These are phyloP conservation scores for Matsumyia berberina DNA, from an alignment of 2,888 invertebrate species.

Conservation along the genomic window DNA sequence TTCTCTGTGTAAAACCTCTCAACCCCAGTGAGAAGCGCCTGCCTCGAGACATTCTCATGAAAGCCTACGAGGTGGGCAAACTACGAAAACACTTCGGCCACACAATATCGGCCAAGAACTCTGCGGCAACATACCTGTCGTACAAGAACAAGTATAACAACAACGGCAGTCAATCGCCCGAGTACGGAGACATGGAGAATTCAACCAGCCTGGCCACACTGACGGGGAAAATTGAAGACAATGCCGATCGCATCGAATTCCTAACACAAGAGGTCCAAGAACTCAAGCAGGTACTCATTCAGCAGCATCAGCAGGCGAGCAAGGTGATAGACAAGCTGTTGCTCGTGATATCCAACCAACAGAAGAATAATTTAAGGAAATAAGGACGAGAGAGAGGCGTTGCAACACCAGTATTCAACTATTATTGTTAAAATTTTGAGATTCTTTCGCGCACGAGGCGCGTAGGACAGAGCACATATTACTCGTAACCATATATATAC, in stretches of 20 bases:
- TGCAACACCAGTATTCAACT: conserved; percentile 51
- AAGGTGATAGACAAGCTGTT: conserved; percentile 84
- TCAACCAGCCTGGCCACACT: conserved; percentile 86
- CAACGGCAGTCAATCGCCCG: conserved; percentile 85
- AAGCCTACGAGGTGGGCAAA: conserved; percentile 92
- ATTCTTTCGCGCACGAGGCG: not conserved
- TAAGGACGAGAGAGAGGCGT: conserved; percentile 69
- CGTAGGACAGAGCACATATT: not conserved
- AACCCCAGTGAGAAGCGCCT: conserved; percentile 93
- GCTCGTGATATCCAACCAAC: conserved; percentile 84
- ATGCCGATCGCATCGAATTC: conserved; percentile 88
- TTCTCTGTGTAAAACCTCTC: conserved; percentile 92
- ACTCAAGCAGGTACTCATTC: conserved; percentile 86
- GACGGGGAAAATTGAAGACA: conserved; percentile 88
- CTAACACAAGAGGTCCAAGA: conserved; percentile 89
- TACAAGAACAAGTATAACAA: conserved; percentile 88
- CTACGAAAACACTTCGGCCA: conserved; percentile 89
- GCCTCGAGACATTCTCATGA: conserved; percentile 91
- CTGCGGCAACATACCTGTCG: conserved; percentile 87
- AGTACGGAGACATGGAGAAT: conserved; percentile 86
- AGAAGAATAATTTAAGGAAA: conserved; percentile 84
- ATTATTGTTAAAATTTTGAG: conserved; percentile 19
- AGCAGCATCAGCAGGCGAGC: conserved; percentile 84
- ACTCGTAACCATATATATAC: not conserved
- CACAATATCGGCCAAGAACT: conserved; percentile 88